Percentiles rank a stretch among this genome's conserved stretches.
These are phyloP conservation scores for Sthenelais limicola DNA, from an alignment of 2,888 invertebrate species.

Conservation along the genomic window DNA sequence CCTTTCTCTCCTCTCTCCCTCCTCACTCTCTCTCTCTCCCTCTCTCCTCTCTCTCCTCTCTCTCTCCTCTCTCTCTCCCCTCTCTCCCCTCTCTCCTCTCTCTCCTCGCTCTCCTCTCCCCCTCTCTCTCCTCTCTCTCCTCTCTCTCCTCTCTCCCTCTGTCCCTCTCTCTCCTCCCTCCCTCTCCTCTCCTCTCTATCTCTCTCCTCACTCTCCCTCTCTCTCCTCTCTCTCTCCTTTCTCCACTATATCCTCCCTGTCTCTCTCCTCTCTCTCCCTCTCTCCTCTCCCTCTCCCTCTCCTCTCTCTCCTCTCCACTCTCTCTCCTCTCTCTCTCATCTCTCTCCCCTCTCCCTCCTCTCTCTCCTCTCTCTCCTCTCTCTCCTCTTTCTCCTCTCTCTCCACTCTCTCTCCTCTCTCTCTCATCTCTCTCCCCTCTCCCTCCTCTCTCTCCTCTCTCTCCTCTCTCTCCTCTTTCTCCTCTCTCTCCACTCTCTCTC, in stretches of 20 bases:
- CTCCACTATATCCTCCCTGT: neutral
- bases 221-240: neutral
- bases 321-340: neutral
- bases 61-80: neutral
- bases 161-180: neutral
- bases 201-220: neutral
- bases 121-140: neutral
- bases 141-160: neutral
- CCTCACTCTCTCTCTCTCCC: neutral
- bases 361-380: neutral
- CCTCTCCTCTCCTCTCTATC: neutral
- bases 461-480: conserved; percentile 2
- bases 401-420: neutral
- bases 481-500: neutral
- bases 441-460: neutral
- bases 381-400: neutral
- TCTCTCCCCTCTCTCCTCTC: neutral
- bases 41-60: neutral
- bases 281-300: neutral
- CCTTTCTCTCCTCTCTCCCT: neutral
- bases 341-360: neutral
- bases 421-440: neutral
- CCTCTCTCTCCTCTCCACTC: conserved; percentile 6
- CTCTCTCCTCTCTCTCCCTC: neutral
- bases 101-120: neutral